phyloP scores from a whole-genome alignment of 2,113 vertebrate genomes.

The Cyprinodon tularosa region DNA sequence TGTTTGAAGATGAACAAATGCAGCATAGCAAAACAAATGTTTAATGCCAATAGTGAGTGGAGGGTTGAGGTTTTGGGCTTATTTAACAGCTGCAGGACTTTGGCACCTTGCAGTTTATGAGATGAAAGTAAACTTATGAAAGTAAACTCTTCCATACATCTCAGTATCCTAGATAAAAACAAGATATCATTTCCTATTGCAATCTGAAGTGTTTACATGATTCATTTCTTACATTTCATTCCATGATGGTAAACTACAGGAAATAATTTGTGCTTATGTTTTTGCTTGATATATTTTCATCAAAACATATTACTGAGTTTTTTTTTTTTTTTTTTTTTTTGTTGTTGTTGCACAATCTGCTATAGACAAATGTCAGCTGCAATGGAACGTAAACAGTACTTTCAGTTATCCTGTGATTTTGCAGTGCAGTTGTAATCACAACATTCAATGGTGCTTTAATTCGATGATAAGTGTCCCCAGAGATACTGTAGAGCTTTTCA shows the following conservation, averaged over 20 bases:
- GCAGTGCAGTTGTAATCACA: background rate
- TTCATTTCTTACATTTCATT: background rate
- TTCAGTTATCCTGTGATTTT: background rate
- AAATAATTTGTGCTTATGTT: background rate
- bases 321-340: background rate
- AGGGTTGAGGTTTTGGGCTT: background rate
- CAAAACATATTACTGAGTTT: background rate
- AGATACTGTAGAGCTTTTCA: constrained; percentile 6
- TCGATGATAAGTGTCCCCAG: background rate
- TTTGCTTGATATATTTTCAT: background rate
- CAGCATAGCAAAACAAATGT: background rate
- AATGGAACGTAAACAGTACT: background rate
- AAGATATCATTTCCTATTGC: background rate
- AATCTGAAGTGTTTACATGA: background rate
- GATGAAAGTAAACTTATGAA: too few relatives aligned
- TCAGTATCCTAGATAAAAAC: background rate
- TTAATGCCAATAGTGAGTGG: background rate
- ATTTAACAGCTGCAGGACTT: background rate
- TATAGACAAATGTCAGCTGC: background rate
- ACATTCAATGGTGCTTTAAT: background rate
- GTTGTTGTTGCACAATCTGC: background rate
- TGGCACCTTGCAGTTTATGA: background rate
- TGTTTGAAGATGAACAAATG: background rate
- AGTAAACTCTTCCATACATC: background rate
- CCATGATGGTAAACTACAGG: background rate